These are phyloP conservation scores for Rhadina sibilatrix DNA, from an alignment of 2,113 vertebrate species.

Conservation along the genomic window DNA sequence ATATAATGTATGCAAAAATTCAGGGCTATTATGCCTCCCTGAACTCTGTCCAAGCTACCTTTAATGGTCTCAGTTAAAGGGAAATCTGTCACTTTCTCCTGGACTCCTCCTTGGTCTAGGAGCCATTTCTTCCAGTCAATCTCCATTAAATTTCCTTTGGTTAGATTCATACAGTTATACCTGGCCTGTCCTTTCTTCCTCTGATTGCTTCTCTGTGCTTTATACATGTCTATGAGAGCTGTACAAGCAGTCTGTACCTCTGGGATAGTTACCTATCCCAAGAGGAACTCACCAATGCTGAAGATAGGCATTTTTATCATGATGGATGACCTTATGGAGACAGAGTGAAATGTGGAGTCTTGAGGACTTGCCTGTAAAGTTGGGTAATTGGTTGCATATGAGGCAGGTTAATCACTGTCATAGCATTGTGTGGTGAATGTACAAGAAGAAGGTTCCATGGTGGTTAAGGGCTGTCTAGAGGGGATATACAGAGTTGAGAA, in stretches of 20 bases:
- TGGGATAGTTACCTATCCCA: background rate
- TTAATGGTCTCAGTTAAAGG: background rate
- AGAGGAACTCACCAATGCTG: background rate
- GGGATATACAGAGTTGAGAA: background rate
- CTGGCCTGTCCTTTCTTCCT: background rate
- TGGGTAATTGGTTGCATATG: conserved; percentile 24
- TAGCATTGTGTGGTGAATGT: background rate
- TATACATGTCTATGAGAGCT: background rate
- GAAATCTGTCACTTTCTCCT: background rate
- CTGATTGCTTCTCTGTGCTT: background rate
- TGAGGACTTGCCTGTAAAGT: background rate
- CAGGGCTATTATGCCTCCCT: background rate
- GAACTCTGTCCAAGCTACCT: background rate
- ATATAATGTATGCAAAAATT: background rate
- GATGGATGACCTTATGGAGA: background rate
- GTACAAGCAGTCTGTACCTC: background rate
- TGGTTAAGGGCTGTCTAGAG: background rate
- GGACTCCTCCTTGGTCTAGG: background rate
- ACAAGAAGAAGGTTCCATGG: background rate
- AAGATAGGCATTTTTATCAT: background rate
- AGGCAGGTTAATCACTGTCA: conserved; percentile 41
- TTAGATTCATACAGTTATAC: background rate
- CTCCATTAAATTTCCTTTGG: background rate
- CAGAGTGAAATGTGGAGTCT: background rate
- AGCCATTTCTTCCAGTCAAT: background rate